Conservation (phyloP, 2,888 invertebrate species). For the Diarsia rubi region DNA sequence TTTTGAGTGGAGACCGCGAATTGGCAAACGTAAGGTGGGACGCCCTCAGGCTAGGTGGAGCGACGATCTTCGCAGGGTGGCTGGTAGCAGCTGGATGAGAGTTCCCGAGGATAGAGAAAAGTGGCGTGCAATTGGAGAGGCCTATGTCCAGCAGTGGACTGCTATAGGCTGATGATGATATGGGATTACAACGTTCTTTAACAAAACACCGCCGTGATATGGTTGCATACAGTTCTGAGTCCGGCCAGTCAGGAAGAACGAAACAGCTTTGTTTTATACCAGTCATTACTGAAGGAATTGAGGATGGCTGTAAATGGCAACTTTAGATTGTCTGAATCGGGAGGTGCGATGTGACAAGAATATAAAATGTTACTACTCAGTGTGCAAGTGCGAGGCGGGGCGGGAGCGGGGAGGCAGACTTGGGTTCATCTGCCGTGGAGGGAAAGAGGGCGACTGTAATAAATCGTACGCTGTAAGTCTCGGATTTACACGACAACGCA, state of each 20-base stretch:
- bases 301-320: slow-evolving; percentile 21
- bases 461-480: slow-evolving; percentile 46
- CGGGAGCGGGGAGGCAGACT: not conserved
- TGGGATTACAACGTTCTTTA: too few species aligned
- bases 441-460: not conserved
- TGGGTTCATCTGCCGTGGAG: not conserved
- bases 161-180: too few species aligned
- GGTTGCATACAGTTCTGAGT: not conserved
- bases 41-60: too few species aligned
- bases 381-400: slow-evolving; percentile 14
- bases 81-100: too few species aligned
- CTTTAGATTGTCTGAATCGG: slow-evolving; percentile 10
- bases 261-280: not conserved
- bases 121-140: too few species aligned
- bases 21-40: too few species aligned
- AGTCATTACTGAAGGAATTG: slow-evolving; percentile 9
- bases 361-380: slow-evolving; percentile 29
- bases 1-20: too few species aligned
- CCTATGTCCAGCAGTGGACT: too few species aligned
- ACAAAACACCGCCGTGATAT: not conserved
- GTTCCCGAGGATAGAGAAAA: too few species aligned
- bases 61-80: too few species aligned
- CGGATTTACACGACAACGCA: slow-evolving; percentile 41
- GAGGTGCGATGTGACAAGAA: slow-evolving; percentile 20
- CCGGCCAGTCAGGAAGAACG: not conserved